Evolutionary conservation across 2,797 vertebrate genomes (phyloP).

Genomic region (Cirrhinus mrigala): DNA sequence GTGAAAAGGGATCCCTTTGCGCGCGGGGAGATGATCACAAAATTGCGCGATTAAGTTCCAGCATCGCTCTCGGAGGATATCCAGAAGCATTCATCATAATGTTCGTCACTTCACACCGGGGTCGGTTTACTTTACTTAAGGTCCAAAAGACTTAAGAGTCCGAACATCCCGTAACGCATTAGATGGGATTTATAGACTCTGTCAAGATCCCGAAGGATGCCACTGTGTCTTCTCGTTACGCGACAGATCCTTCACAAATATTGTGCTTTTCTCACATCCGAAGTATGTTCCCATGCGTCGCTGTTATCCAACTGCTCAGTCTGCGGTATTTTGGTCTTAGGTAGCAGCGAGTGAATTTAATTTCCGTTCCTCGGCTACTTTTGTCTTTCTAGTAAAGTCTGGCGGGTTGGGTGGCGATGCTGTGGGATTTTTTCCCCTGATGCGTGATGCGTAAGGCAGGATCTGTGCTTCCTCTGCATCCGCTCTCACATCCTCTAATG

Average conservation of each 20-base stretch:
- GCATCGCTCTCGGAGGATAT: constrained; percentile 17
- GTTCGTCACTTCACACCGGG: constrained; percentile 18
- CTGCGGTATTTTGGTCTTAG: not conserved
- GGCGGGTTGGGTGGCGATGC: constrained; percentile 6
- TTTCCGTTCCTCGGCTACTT: constrained; percentile 24
- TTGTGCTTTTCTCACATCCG: constrained; percentile 25
- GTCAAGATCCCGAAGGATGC: not conserved
- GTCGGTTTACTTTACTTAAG: constrained; percentile 26
- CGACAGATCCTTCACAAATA: constrained; percentile 12
- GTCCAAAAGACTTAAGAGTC: constrained; percentile 12
- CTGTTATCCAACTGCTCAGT: not conserved
- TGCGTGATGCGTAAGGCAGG: constrained; percentile 15
- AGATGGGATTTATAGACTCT: not conserved
- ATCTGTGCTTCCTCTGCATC: constrained; percentile 28
- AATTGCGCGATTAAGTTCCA: constrained; percentile 52
- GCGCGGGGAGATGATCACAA: constrained; percentile 33
- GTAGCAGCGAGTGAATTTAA: constrained; percentile 1
- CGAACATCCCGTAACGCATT: constrained; percentile 13
- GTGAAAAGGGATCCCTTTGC: constrained; percentile 5
- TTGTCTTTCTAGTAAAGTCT: constrained; percentile 39
- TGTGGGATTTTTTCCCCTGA: constrained; percentile 4
- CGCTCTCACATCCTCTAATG: constrained; percentile 41
- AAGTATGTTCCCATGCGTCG: constrained; percentile 23
- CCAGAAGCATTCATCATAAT: constrained; percentile 12
- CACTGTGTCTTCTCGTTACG: constrained; percentile 15